Percentiles rank a stretch among this genome's conserved stretches.
Evolutionary conservation across 2,888 invertebrate species (phyloP).

Genomic region (Rotaria socialis): DNA sequence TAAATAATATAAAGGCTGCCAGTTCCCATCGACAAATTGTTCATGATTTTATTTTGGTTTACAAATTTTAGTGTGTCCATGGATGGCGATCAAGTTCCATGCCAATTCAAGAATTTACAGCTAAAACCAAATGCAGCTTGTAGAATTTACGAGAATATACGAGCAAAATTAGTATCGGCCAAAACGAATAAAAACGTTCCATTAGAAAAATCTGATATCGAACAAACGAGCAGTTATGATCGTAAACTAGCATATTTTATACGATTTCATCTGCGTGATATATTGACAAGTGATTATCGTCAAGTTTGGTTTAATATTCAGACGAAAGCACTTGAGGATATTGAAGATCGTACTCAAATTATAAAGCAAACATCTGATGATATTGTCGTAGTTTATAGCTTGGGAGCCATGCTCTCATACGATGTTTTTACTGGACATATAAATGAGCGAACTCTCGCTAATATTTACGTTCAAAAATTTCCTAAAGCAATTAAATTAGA

Average conservation of each 20-base stretch:
- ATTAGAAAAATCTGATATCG: background rate
- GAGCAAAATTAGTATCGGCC: background rate
- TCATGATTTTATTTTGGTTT: background rate
- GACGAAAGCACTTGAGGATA: background rate
- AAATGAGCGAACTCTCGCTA: background rate
- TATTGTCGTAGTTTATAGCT: background rate
- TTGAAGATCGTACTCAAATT: background rate
- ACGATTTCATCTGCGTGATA: background rate
- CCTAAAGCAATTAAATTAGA: background rate
- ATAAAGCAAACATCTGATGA: background rate
- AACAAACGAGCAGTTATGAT: background rate
- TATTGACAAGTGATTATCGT: background rate
- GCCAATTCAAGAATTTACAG: background rate
- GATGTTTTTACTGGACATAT: background rate
- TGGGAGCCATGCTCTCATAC: background rate
- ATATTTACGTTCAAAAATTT: background rate
- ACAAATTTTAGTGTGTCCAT: background rate
- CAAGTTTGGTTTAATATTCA: conserved; percentile 1
- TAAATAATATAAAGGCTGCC: too few species aligned
- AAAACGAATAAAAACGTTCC: background rate
- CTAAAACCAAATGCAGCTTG: background rate
- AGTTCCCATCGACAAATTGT: too few species aligned
- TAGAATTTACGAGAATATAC: background rate
- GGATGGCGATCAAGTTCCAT: background rate
- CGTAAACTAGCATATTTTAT: background rate